Conservation (phyloP, 2,888 invertebrate species). For the Netelia virgata region DNA sequence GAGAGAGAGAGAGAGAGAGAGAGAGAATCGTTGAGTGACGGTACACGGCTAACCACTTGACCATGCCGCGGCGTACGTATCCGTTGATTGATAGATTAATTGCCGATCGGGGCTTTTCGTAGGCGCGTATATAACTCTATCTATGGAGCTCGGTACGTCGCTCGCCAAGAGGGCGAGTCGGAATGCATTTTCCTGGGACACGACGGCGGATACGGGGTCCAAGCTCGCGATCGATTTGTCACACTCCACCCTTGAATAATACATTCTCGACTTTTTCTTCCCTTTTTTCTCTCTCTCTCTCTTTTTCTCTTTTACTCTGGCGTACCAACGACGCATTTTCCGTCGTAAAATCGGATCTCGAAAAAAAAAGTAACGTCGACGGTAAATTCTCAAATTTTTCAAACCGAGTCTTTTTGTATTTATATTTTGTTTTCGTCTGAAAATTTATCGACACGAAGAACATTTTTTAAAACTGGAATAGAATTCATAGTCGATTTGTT, state of each 20-base stretch:
- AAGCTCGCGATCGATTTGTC: slow-evolving; percentile 52
- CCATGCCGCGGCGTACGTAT: slow-evolving; percentile 77
- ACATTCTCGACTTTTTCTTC: slow-evolving; percentile 20
- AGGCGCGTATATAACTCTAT: neutral
- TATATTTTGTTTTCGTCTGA: too few relatives aligned
- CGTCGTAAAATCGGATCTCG: too few relatives aligned
- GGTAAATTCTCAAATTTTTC: too few relatives aligned
- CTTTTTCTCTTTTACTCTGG: neutral
- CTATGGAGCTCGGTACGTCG: slow-evolving; percentile 13
- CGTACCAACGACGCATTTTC: too few relatives aligned
- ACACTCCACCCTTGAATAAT: slow-evolving; percentile 45
- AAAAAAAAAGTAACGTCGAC: too few relatives aligned
- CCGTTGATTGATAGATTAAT: slow-evolving; percentile 84
- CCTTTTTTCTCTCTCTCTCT: neutral
- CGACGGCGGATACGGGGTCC: neutral
- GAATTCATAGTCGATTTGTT: too few relatives aligned
- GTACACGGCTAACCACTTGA: slow-evolving; percentile 85
- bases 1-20: too few relatives aligned
- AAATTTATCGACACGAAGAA: too few relatives aligned
- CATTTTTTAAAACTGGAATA: too few relatives aligned
- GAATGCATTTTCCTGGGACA: slow-evolving; percentile 42
- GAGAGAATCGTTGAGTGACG: slow-evolving; percentile 80
- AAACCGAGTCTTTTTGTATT: too few relatives aligned
- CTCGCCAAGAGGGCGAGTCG: slow-evolving; percentile 5
- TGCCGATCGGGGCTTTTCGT: slow-evolving; percentile 71